A percentile compares a stretch with the other conserved stretches of the same genome.
These are phyloP conservation scores for Mesitornis unicolor DNA, from an alignment of 2,113 vertebrate species.

Conservation along the genomic window DNA sequence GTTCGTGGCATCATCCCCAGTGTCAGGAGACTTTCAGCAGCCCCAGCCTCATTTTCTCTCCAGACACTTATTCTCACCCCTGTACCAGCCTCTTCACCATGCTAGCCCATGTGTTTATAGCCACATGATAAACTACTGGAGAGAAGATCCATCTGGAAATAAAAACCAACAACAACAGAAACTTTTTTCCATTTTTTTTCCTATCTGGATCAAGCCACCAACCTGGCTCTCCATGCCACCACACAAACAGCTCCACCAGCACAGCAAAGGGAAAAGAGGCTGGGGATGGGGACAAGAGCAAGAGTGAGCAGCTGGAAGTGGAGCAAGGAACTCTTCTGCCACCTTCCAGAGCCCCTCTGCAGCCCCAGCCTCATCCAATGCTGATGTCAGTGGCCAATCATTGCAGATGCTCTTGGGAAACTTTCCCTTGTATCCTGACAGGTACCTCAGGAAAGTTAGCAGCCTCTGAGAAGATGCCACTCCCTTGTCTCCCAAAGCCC, in stretches of 20 bases:
- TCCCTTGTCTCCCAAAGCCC: background rate
- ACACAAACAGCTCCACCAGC: background rate
- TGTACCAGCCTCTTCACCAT: background rate
- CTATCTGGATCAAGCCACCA: background rate
- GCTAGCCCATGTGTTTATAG: background rate
- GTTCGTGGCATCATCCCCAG: background rate
- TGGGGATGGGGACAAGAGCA: background rate
- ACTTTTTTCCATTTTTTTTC: background rate
- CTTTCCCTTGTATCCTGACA: background rate
- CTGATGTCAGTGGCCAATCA: background rate
- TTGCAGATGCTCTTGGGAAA: background rate
- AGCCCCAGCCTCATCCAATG: background rate
- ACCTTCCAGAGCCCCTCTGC: background rate
- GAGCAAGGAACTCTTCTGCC: background rate
- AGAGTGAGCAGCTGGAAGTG: background rate
- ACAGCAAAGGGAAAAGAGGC: background rate
- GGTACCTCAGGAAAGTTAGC: background rate
- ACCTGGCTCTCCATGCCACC: rapidly evolving
- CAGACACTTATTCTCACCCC: background rate
- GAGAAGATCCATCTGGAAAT: background rate
- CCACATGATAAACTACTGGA: background rate
- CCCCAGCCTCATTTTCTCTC: background rate
- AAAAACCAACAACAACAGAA: background rate
- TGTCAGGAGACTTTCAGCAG: background rate
- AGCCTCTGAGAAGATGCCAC: background rate